phyloP scores from a whole-genome alignment of 2,888 invertebrate species.

The Ditylenchus weischeri region DNA sequence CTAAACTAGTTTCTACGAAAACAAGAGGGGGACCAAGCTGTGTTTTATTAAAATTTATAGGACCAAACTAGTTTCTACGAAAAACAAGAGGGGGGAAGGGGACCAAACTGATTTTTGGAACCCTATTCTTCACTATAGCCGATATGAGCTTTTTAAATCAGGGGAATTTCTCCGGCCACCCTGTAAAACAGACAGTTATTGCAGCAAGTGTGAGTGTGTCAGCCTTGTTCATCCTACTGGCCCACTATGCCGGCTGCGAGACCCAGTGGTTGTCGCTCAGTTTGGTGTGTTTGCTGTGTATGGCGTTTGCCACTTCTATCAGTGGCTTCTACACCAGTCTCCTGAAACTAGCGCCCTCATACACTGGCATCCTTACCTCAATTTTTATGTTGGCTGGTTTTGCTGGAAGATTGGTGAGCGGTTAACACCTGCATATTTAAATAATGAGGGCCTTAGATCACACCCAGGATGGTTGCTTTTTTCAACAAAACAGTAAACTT shows the following conservation, averaged over 20 bases:
- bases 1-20: no score
- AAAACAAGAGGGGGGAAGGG: no score
- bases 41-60: no score
- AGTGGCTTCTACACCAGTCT: slow-evolving; percentile 49
- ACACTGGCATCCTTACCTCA: slow-evolving; percentile 45
- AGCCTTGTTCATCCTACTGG: slow-evolving; percentile 29
- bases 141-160: not conserved
- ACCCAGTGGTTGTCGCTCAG: slow-evolving; percentile 27
- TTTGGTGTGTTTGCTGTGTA: slow-evolving; percentile 32
- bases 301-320: slow-evolving; percentile 41
- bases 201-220: slow-evolving; percentile 13
- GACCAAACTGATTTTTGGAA: no score
- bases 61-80: no score
- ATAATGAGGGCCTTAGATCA: not conserved
- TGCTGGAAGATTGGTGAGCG: slow-evolving; percentile 28
- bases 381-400: slow-evolving; percentile 41
- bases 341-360: slow-evolving; percentile 43
- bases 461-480: not conserved
- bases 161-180: no score
- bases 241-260: slow-evolving; percentile 28
- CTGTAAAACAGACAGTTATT: not conserved
- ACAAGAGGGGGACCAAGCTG: no score
- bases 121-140: no score
- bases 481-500: not conserved
- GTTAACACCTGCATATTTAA: no score